Evolutionary conservation across 2,797 vertebrate species (phyloP).

Genomic region (Salmo trutta): DNA sequence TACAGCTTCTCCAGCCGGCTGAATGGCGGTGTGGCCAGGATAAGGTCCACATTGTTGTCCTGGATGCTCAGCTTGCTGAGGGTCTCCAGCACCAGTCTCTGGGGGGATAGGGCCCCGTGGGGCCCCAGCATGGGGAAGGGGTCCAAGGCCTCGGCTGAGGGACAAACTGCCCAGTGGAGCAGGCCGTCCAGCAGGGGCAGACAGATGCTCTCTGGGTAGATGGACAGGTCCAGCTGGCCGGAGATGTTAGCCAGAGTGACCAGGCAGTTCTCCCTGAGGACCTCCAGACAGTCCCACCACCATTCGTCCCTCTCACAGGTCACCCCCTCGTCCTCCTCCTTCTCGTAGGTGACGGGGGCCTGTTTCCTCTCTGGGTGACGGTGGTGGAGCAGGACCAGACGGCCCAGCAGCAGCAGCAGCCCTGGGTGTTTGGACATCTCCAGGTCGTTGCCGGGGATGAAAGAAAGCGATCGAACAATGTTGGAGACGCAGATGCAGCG

Average conservation of each 20-base stretch:
- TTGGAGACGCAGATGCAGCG: slow-evolving; percentile 98
- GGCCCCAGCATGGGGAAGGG: slow-evolving; percentile 94
- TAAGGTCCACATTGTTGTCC: slow-evolving; percentile 99
- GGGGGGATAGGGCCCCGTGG: slow-evolving; percentile 92
- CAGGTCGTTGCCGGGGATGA: slow-evolving; percentile 93
- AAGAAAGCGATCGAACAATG: slow-evolving; percentile 96
- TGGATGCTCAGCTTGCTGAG: slow-evolving; percentile 99
- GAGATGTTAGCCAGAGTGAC: slow-evolving; percentile 98
- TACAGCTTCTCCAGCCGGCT: slow-evolving; percentile 96
- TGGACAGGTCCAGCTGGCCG: slow-evolving; percentile 95
- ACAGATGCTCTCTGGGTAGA: slow-evolving; percentile 97
- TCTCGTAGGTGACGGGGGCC: slow-evolving; percentile 94
- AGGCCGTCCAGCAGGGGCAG: slow-evolving; percentile 96
- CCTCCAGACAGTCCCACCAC: slow-evolving; percentile 99
- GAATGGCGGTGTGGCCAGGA: slow-evolving; percentile 96
- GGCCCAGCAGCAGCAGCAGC: slow-evolving; percentile 92
- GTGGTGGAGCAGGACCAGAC: slow-evolving; percentile 93
- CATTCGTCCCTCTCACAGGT: slow-evolving; percentile 94
- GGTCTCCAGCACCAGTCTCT: slow-evolving; percentile 98
- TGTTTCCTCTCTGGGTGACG: slow-evolving; percentile 96
- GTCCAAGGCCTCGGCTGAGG: slow-evolving; percentile 96
- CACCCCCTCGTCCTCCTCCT: slow-evolving; percentile 93
- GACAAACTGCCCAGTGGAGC: slow-evolving; percentile 98
- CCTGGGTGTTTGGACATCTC: slow-evolving; percentile 98
- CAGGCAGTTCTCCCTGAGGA: slow-evolving; percentile 93